These are phyloP conservation scores for Lepidurus arcticus DNA, from an alignment of 1,140 invertebrate species.

Conservation along the genomic window DNA sequence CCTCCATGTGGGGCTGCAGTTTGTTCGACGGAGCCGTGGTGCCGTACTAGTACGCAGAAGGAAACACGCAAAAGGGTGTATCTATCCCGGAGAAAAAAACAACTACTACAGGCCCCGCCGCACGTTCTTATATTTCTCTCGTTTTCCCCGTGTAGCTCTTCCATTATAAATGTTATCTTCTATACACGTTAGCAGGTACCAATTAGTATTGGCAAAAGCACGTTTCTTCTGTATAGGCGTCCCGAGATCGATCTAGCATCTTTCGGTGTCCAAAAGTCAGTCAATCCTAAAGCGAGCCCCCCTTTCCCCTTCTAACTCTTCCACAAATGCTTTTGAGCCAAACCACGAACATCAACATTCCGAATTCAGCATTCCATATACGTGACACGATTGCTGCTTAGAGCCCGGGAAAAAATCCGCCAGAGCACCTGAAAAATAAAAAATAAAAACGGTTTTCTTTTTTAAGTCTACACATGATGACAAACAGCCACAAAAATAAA, in stretches of 20 bases:
- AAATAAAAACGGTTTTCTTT: too few relatives aligned
- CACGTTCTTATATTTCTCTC: background rate
- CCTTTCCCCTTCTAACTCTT: too few relatives aligned
- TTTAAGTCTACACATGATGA: background rate
- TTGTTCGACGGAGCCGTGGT: too few relatives aligned
- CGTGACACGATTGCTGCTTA: too few relatives aligned
- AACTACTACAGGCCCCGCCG: background rate
- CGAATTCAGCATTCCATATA: too few relatives aligned
- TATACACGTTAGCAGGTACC: background rate
- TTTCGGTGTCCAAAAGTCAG: background rate
- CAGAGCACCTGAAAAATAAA: too few relatives aligned
- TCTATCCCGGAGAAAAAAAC: background rate
- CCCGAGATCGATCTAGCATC: background rate
- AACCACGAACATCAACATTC: too few relatives aligned
- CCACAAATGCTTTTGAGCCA: too few relatives aligned
- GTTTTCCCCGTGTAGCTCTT: background rate
- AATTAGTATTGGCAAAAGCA: conserved; percentile 19
- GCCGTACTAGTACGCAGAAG: too few relatives aligned
- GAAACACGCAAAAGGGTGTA: too few relatives aligned
- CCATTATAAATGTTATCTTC: conserved; percentile 9
- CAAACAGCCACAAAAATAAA: background rate
- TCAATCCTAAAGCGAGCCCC: background rate
- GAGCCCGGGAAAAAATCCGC: too few relatives aligned
- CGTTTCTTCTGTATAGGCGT: background rate
- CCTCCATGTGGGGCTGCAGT: background rate